phyloP scores from a whole-genome alignment of 2,797 vertebrate genomes.

The Leptodactylus fallax region DNA sequence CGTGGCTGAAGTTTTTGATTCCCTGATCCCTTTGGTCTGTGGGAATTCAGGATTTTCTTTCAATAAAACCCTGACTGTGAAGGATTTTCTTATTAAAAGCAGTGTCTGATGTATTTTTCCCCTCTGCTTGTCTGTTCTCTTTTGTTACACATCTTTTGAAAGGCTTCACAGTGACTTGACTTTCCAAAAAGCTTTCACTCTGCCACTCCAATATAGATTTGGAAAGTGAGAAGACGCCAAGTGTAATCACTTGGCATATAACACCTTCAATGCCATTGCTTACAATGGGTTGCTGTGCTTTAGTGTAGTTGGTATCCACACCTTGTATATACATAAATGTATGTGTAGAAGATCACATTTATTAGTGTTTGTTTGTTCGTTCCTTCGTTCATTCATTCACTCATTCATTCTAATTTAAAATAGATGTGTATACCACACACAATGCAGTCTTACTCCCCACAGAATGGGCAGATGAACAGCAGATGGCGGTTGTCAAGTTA shows the following conservation, averaged over 20 bases:
- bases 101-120: constrained; percentile 62
- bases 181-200: constrained; percentile 47
- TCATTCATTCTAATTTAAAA: neutral
- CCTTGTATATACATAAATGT: neutral
- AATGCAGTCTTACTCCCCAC: neutral
- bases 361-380: neutral
- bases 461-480: neutral
- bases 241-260: constrained; percentile 38
- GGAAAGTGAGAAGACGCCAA: constrained; percentile 32
- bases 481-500: neutral
- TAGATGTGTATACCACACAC: neutral
- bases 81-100: constrained; percentile 69
- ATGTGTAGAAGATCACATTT: neutral
- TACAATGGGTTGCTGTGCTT: neutral
- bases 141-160: constrained; percentile 64
- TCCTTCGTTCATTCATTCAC: too few species aligned
- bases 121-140: constrained; percentile 54
- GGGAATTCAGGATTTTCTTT: constrained; percentile 63
- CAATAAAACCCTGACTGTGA: constrained; percentile 64
- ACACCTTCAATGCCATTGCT: constrained; percentile 23
- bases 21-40: constrained; percentile 61
- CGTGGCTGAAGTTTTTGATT: constrained; percentile 61
- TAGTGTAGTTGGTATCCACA: neutral
- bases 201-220: constrained; percentile 40
- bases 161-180: constrained; percentile 48